Percentiles rank a stretch among this genome's conserved stretches.
Conservation (phyloP, 2,888 invertebrate genomes). For the Linnaemya tessellans region DNA sequence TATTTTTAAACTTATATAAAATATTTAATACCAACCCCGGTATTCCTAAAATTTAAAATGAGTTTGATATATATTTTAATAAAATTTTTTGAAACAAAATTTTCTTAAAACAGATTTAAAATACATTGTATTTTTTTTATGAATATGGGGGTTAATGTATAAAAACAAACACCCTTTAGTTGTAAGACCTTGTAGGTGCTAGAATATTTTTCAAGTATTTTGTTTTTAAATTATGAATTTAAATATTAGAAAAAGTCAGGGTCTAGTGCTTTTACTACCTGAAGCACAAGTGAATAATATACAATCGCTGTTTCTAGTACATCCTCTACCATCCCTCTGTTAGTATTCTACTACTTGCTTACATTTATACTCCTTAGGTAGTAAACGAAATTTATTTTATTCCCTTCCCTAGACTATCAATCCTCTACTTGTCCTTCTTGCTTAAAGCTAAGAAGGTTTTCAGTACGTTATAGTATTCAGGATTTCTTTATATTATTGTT, state of each 20-base stretch:
- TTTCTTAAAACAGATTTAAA: no score
- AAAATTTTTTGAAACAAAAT: no score
- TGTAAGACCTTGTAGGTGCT: no score
- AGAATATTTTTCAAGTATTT: not conserved
- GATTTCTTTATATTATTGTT: slow-evolving; percentile 33
- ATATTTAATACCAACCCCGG: no score
- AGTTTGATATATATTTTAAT: no score
- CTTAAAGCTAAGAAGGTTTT: slow-evolving; percentile 12
- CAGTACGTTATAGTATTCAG: not conserved
- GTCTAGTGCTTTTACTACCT: slow-evolving; percentile 7
- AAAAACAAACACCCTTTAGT: no score
- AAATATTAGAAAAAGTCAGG: not conserved
- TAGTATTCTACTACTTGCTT: not conserved
- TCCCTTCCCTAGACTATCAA: not conserved
- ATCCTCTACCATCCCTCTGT: not conserved
- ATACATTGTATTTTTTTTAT: no score
- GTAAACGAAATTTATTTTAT: not conserved
- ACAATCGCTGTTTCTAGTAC: not conserved
- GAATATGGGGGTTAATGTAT: no score
- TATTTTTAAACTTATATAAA: no score
- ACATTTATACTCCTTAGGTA: not conserved
- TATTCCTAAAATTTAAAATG: no score
- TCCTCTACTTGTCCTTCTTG: not conserved
- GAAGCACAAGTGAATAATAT: not conserved
- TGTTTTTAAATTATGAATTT: not conserved